Evolutionary conservation across 1,140 invertebrate genomes (phyloP).

Genomic region (Pachypsylla venusta): DNA sequence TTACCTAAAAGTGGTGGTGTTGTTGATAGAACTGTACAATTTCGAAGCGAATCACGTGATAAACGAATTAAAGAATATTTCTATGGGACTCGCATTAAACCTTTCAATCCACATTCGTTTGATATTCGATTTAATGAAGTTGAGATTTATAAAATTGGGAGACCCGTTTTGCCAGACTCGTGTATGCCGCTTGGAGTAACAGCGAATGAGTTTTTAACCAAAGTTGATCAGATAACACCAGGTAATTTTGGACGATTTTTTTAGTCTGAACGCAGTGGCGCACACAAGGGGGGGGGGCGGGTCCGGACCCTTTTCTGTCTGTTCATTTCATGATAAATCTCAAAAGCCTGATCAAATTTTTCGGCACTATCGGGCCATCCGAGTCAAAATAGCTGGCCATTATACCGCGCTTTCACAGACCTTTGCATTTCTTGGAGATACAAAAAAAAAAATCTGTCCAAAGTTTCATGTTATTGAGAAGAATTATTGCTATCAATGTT

Average conservation of each 20-base stretch:
- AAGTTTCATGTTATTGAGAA: too few relatives aligned
- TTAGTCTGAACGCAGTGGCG: too few relatives aligned
- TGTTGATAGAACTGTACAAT: slow-evolving; percentile 60
- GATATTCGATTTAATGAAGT: slow-evolving; percentile 77
- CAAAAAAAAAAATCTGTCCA: too few relatives aligned
- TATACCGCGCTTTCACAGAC: too few relatives aligned
- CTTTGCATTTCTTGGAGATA: too few relatives aligned
- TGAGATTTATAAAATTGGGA: slow-evolving; percentile 87
- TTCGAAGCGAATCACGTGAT: slow-evolving; percentile 60
- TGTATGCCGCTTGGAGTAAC: slow-evolving; percentile 94
- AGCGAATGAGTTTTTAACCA: slow-evolving; percentile 78
- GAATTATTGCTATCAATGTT: too few relatives aligned
- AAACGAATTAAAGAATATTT: slow-evolving; percentile 83
- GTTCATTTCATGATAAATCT: too few relatives aligned
- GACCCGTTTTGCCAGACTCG: slow-evolving; percentile 78
- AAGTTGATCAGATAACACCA: slow-evolving; percentile 67
- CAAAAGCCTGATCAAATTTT: too few relatives aligned
- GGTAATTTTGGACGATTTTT: slow-evolving; percentile 30
- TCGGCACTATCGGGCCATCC: too few relatives aligned
- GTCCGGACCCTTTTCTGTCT: too few relatives aligned
- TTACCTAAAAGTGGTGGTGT: slow-evolving; percentile 94
- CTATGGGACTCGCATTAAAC: slow-evolving; percentile 60
- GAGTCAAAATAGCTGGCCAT: too few relatives aligned
- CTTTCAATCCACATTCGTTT: slow-evolving; percentile 82
- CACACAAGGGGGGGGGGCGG: too few relatives aligned